Base-by-base conservation (phyloP, 2,113 vertebrate species). In the Argyrosomus japonicus region DNA sequence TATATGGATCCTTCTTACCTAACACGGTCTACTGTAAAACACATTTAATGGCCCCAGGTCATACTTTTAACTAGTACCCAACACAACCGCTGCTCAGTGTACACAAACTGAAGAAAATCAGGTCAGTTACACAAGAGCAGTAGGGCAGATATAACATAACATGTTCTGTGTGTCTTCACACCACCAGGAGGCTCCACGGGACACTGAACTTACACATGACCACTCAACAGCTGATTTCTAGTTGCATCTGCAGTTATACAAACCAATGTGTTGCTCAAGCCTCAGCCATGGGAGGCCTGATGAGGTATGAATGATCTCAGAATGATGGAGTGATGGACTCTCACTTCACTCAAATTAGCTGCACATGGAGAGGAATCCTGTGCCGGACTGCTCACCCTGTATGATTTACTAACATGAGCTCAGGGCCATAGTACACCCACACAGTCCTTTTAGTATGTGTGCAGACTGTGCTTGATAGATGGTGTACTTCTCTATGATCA, bases 161-260 rank as follows among this genome's bases (percentile, higher is more conserved):
- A 0, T 68, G 79, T 76, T 0, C 1, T 79, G 47, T 79, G 47
- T 50, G 23, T 53, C 27, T 51, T 65, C 19, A 5, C 0, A 47
- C 89, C 87, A 91, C 75, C 68, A 88, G 91, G 82, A 13, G 89
- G 87, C 88, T 82, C 65, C 51, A 83, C 18, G 50, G 48, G 29
- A 51, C 58, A 5, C 43, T 18, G 9, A 71, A 2, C 70, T 8
- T 9, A 29, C 32, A 36, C 50, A 21, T 1, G 14, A 48, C 18
- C 13, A 6, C 5, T 54, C 8, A 25, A 21, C 14, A 17, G 7
- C 19, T 67, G 9, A 25, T 1, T n/a, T 75, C 36, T 40, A 40
- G 60, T 15, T 7, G 18, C 25, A 29, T 36, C 27, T 19, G 32
- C 17, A 53, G 56, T 45, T 12, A 17, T 8, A 18, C 13, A 53